Evolutionary conservation across 2,797 vertebrate species (phyloP).

Genomic region (Pantherophis vulpinus): DNA sequence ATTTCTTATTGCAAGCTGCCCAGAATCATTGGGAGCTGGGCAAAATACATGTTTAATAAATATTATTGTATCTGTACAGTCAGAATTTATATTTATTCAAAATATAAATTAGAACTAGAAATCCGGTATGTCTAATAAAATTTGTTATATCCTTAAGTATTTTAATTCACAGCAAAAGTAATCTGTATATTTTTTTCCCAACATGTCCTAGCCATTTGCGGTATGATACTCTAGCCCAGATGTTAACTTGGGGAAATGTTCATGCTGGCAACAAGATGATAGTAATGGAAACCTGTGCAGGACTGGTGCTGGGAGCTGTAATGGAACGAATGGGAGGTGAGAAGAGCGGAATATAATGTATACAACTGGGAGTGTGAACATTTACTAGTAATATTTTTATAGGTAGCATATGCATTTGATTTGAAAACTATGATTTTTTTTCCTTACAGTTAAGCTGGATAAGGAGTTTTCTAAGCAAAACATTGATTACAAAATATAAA

Average conservation of each 20-base stretch:
- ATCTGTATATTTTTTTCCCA: neutral
- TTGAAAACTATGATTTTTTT: neutral
- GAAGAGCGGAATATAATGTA: neutral
- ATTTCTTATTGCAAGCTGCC: neutral
- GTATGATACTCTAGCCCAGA: constrained; percentile 92
- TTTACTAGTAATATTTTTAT: neutral
- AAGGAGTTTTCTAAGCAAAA: neutral
- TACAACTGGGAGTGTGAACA: neutral
- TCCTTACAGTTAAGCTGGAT: neutral
- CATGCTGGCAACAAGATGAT: constrained; percentile 92
- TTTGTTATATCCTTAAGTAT: neutral
- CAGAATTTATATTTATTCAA: neutral
- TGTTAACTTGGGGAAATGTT: constrained; percentile 90
- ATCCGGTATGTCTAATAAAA: neutral
- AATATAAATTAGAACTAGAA: neutral
- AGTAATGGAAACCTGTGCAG: constrained; percentile 92
- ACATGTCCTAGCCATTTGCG: constrained; percentile 82
- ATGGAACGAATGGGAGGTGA: constrained; percentile 98
- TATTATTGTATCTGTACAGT: neutral
- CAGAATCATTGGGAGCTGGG: neutral
- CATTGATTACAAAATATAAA: neutral
- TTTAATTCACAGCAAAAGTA: neutral
- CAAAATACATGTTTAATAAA: neutral
- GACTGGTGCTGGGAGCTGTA: constrained; percentile 89
- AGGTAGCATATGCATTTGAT: neutral